Evolutionary conservation across 1,140 invertebrate genomes (phyloP).

Genomic region (Sycophaga agraensis): DNA sequence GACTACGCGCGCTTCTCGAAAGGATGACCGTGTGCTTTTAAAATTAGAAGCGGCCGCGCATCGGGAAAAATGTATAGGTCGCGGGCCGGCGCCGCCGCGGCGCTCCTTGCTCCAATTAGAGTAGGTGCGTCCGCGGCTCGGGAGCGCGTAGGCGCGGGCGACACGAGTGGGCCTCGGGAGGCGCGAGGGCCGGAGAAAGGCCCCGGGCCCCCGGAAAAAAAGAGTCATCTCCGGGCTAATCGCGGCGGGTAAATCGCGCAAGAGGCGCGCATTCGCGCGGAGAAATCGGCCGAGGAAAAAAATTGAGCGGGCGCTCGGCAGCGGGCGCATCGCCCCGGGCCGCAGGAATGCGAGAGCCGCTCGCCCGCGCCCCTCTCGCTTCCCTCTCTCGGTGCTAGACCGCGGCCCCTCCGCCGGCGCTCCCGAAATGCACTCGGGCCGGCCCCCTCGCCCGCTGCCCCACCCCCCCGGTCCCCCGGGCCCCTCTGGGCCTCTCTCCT

Average conservation of each 20-base stretch:
- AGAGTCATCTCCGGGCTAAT: slow-evolving; percentile 22
- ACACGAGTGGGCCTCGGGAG: too few species aligned
- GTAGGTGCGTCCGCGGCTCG: too few species aligned
- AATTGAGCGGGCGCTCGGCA: too few species aligned
- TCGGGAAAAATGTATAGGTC: too few species aligned
- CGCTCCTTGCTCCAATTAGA: too few species aligned
- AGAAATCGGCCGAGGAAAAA: slow-evolving; percentile 32
- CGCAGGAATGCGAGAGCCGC: neutral
- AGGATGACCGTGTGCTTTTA: too few species aligned
- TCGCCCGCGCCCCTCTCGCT: neutral
- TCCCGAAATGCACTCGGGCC: neutral
- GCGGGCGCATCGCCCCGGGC: neutral
- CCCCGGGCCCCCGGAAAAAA: neutral
- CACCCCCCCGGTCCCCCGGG: too few species aligned
- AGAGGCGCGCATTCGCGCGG: slow-evolving; percentile 26
- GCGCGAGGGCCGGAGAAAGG: too few species aligned
- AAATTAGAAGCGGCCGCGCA: too few species aligned
- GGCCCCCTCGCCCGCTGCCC: neutral
- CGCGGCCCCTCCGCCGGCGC: neutral
- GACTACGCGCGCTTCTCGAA: too few species aligned
- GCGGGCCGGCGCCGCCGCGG: too few species aligned
- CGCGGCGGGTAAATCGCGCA: slow-evolving; percentile 20
- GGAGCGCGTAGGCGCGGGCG: too few species aligned
- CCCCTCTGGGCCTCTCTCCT: neutral
- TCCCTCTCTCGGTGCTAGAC: neutral